These are phyloP conservation scores for Polietes domitor DNA, from an alignment of 2,888 invertebrate species.

Conservation along the genomic window DNA sequence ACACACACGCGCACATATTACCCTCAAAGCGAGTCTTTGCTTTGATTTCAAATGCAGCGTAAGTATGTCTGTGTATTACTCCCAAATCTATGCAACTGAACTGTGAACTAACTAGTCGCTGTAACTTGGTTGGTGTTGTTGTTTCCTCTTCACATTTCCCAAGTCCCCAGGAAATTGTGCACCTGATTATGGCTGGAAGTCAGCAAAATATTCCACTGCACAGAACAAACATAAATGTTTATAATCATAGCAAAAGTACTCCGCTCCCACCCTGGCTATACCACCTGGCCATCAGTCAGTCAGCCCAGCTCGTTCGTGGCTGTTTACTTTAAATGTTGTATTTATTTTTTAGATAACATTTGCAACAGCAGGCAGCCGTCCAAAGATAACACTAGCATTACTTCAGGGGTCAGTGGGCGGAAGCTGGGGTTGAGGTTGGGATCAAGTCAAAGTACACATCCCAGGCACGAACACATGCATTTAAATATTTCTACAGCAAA, in stretches of 20 bases:
- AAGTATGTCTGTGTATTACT: neutral
- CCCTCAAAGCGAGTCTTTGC: neutral
- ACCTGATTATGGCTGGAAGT: neutral
- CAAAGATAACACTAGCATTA: neutral
- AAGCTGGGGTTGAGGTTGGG: neutral
- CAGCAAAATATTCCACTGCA: neutral
- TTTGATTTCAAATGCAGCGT: neutral
- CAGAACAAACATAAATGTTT: slow-evolving; percentile 4
- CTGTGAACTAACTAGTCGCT: neutral
- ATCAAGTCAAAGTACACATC: too few species aligned
- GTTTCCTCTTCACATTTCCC: neutral
- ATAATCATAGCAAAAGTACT: slow-evolving; percentile 12
- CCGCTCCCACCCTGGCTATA: neutral
- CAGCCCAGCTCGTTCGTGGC: neutral
- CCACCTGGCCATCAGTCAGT: neutral
- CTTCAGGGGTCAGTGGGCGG: neutral
- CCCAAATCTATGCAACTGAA: too few species aligned
- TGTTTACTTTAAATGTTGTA: neutral
- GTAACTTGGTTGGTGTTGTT: neutral
- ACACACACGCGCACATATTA: neutral
- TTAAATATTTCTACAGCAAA: too few species aligned
- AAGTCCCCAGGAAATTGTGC: slow-evolving; percentile 4
- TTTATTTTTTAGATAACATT: neutral
- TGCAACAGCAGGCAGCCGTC: neutral
- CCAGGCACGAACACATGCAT: too few species aligned